These are phyloP conservation scores for Diplogasteroides magnus DNA, from an alignment of 1,140 invertebrate genomes.

Conservation along the genomic window DNA sequence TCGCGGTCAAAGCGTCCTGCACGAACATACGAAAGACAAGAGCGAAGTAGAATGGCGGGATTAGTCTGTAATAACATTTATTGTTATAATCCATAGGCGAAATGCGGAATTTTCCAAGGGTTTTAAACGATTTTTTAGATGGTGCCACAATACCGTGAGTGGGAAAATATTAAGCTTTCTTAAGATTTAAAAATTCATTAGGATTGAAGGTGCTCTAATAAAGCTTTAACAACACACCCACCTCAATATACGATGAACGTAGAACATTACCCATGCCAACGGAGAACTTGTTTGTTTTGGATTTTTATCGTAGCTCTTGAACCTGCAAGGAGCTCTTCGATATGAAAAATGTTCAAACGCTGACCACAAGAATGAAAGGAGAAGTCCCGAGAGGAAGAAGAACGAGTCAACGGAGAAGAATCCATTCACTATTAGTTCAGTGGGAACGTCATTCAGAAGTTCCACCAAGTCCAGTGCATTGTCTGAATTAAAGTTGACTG, in stretches of 20 bases:
- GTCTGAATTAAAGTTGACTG: background rate
- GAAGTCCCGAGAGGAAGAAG: background rate
- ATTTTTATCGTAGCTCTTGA: constrained; percentile 28
- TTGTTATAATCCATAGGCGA: constrained; percentile 12
- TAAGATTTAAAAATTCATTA: constrained; percentile 6
- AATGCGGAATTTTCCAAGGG: too few relatives aligned
- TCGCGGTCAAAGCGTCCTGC: too few relatives aligned
- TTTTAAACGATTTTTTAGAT: too few relatives aligned
- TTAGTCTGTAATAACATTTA: background rate
- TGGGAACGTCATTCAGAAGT: background rate
- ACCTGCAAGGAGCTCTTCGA: constrained; percentile 31
- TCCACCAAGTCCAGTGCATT: background rate
- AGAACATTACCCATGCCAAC: constrained; percentile 36
- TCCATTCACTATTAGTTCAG: background rate
- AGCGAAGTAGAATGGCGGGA: background rate
- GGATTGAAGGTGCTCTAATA: background rate
- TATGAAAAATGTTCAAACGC: background rate
- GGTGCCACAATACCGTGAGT: too few relatives aligned
- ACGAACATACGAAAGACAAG: background rate
- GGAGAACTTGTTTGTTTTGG: constrained; percentile 17
- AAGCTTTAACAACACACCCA: background rate
- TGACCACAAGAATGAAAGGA: background rate
- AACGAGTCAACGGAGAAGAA: background rate
- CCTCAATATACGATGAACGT: constrained; percentile 34
- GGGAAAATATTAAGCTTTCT: too few relatives aligned